Conservation (phyloP, 2,797 vertebrate species). For the Syngnathus rostellatus region DNA sequence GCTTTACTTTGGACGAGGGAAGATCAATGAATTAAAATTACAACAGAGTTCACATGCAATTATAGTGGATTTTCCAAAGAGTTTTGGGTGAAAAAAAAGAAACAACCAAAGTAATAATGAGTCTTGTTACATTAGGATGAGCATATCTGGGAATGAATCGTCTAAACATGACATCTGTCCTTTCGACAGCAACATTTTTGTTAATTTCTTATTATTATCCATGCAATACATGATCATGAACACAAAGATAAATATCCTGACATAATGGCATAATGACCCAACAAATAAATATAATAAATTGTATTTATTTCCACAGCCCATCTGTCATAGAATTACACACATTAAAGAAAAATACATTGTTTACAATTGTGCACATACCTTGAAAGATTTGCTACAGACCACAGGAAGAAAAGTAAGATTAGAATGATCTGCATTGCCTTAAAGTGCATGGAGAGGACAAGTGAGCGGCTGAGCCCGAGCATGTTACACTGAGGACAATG, state of each 20-base stretch:
- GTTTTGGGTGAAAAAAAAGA: conserved; percentile 60
- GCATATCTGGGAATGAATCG: neutral
- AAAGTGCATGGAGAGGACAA: conserved; percentile 62
- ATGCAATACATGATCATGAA: neutral
- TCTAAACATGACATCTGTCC: neutral
- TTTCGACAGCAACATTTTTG: neutral
- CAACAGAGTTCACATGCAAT: conserved; percentile 24
- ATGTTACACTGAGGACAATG: conserved; percentile 4
- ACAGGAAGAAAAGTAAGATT: conserved; percentile 10
- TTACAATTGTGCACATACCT: conserved; percentile 6
- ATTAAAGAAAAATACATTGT: conserved; percentile 11
- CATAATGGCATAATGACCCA: neutral
- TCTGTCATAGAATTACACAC: conserved; percentile 7
- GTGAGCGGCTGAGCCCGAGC: neutral
- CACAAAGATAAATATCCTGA: conserved; percentile 1
- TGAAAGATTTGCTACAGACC: conserved; percentile 14
- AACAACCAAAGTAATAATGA: conserved; percentile 66
- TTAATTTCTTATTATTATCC: neutral
- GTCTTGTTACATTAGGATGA: conserved; percentile 28
- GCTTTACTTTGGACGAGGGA: neutral
- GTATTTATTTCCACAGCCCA: conserved; percentile 7
- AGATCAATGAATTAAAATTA: neutral
- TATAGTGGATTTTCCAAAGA: conserved; percentile 7
- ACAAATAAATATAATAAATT: conserved; percentile 9
- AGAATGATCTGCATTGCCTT: conserved; percentile 63